Base-by-base conservation (phyloP, 2,797 vertebrate species). In the Scleropages formosus region DNA sequence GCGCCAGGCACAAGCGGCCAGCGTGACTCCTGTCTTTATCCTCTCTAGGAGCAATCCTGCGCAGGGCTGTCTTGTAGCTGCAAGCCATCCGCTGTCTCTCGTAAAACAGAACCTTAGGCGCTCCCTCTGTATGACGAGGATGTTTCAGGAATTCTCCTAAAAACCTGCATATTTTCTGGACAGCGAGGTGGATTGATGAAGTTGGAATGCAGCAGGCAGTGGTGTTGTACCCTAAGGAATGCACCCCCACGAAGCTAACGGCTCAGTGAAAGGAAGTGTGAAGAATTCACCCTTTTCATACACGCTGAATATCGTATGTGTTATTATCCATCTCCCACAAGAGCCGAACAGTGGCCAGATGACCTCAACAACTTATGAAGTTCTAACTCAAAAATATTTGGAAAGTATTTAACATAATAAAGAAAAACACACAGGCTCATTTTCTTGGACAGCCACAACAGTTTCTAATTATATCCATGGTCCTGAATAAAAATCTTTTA, bases 81-180 rank as follows among this genome's bases (percentile, higher is more conserved):
- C 68, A 18, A 24, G 39, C 31, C n/a, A 87, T 85, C 85, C 85
- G n/a, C 85, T 82, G 82, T 82, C 86, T 86, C 72, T 79, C 59
- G 77, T 80, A 79, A 80, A 53, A 63, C 79, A 89, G 90, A 92
- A 92, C 91, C 83, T 84, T 81, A 90, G 88, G 87, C 85, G 90
- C 90, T 88, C 84, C 80, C 87, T 87, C 90, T 85, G 88, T 87
- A 88, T 85, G 83, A 80, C 86, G 83, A 73, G 58, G 63, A 75
- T 56, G 20, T 44, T 65, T 39, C 73, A 80, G 80, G 83, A 84
- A 82, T 83, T 85, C 83, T 84, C 74, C 82, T 78, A 80, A 80
- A 84, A 88, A 90, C 88, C 89, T 89, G 89, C 85, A 85, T 86
- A 89, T 89, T 81, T 85, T 90, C 82, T 82, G 84, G 87, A 89